Evolutionary conservation across 2,888 invertebrate species (phyloP), one percentile per base, ranked within the genome.

Genomic region (Vesta saturnalis): DNA sequence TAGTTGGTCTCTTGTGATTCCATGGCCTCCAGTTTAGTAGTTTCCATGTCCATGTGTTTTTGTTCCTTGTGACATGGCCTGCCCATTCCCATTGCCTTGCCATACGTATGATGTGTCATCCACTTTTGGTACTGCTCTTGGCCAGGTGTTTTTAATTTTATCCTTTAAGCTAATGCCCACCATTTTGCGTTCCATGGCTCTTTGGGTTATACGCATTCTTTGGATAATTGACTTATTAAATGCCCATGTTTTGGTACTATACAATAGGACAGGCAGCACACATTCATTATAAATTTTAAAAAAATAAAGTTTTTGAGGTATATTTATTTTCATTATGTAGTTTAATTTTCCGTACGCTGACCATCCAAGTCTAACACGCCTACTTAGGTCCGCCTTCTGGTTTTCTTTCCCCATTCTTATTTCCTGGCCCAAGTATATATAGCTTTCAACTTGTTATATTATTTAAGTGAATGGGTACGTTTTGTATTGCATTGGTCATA

Each of bases 141-240:
- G 14, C 47, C 47, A 47, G 47, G 47, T 47, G 47, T 47, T 47
- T 47, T 14, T 10, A 4, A 8, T 47, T 47, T 47, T 47, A 47
- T 47, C 14, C n/a, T 47, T 47, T 47, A 47, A 14, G 14, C 47
- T 47, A 47, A 14, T 47, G n/a, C 47, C 15, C n/a, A 47, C n/a
- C 14, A 47, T 47, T 47, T 47, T 47, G 4, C 47, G n/a, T n/a
- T n/a, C n/a, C n/a, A n/a, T n/a, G n/a, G n/a, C n/a, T n/a, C n/a
- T n/a, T n/a, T n/a, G n/a, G 8, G 4, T 47, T n/a, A 4, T 8
- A 47, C 10, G 47, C 47, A 12, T 47, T 47, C 47, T 47, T 47
- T 47, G 47, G 47, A 47, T 47, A 47, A 47, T 47, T 47, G 14
- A 47, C 47, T n/a, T n/a, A n/a, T n/a, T n/a, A n/a, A n/a, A 47